Evolutionary conservation across 2,888 invertebrate species (phyloP).

Genomic region (Ectobius pallidus): DNA sequence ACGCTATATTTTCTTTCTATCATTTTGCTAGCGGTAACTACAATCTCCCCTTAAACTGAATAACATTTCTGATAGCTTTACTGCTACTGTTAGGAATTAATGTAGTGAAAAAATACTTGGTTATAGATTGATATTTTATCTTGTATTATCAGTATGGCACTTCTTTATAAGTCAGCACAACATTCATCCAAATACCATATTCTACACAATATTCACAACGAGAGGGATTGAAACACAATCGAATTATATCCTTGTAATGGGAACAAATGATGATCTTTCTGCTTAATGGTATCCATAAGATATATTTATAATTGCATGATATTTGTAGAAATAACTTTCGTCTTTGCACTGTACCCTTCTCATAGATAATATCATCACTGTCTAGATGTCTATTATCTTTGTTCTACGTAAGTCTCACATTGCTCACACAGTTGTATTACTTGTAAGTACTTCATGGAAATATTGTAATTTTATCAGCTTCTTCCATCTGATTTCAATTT

Average conservation of each 20-base stretch:
- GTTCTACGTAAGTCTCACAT: not conserved
- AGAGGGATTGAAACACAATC: not conserved
- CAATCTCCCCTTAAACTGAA: not conserved
- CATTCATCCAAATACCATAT: not conserved
- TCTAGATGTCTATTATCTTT: constrained; percentile 2
- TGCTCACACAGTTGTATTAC: not conserved
- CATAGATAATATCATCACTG: not conserved
- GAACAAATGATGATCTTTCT: not conserved
- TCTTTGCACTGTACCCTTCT: not conserved
- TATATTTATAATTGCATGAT: not conserved
- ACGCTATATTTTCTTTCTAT: not conserved
- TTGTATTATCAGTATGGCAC: not conserved
- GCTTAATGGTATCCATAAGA: not conserved
- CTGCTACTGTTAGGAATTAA: not conserved
- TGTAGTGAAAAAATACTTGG: not conserved
- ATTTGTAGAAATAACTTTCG: not conserved
- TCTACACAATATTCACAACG: not conserved
- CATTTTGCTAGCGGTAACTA: no score
- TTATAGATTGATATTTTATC: not conserved
- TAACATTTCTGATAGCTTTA: not conserved
- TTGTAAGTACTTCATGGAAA: not conserved
- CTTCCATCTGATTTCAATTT: not conserved
- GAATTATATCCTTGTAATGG: not conserved
- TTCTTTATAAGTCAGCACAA: not conserved
- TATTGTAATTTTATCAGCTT: not conserved